Base-by-base conservation (phyloP, 2,888 invertebrate genomes). In the Anthophora plumipes region DNA sequence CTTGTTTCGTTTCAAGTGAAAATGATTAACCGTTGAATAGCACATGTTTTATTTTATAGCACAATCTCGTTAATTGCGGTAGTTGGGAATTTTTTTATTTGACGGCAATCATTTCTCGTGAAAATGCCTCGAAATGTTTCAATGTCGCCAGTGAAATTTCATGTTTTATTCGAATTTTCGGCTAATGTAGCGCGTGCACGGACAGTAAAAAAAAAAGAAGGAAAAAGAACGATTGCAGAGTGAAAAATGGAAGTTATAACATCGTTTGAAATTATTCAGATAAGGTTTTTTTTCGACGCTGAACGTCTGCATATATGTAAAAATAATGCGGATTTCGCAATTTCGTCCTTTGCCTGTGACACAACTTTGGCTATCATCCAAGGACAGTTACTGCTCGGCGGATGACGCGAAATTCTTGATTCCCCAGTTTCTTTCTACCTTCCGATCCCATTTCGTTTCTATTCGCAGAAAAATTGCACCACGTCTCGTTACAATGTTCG, bases 281-380 rank as follows among this genome's bases (percentile, higher is more conserved):
- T 17, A 39, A 60, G 9, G 22, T 11, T 43, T 41, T 72, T 64
- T 41, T n/a, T 55, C 8, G 39, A 57, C 22, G 17, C 48, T 2
- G 17, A 22, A 54, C 25, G 48, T 64, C 55, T 57, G 31, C 31
- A 31, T 31, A 72, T 25, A 55, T 59, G 66, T 14, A 48, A 64
- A 64, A 64, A 57, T 73, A 73, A 73, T 43, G 73, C 66, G 59
- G 66, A 66, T 50, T 52, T 67, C 20, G 66, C 67, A 60, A 67
- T 67, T 74, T 74, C 17, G 41, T 12, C 25, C 25, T n/a, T 52
- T 66, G 66, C 41, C 12, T 59, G 50, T 54, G 73, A 60, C 73
- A 52, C 20, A 43, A 59, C 50, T 37, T 60, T 67, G 73, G 73
- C 73, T 0, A 43, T 17, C 31, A 22, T 67, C 67, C 73, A 67